A percentile compares a stretch with the other conserved stretches of the same genome.
phyloP scores from a whole-genome alignment of 2,888 invertebrate genomes.

The Ferrisia virgata region DNA sequence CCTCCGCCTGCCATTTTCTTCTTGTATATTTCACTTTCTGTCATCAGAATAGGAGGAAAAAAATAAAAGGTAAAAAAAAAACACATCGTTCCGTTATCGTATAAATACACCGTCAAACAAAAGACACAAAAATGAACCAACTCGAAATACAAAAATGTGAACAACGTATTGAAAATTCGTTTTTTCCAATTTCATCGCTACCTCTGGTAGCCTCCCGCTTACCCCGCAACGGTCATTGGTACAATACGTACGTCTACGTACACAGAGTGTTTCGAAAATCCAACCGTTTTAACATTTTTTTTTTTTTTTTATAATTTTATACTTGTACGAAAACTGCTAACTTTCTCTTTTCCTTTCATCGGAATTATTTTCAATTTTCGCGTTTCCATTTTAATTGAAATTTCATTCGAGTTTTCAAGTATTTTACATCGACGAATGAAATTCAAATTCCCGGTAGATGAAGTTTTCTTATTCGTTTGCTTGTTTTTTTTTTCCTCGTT shows the following conservation, averaged over 20 bases:
- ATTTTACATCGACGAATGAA: background rate
- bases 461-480: background rate
- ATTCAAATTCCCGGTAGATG: background rate
- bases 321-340: background rate
- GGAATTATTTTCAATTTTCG: slow-evolving; percentile 7
- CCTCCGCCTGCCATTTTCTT: background rate
- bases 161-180: slow-evolving; percentile 14
- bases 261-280: slow-evolving; percentile 5
- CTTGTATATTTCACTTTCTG: background rate
- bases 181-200: background rate
- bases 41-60: background rate
- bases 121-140: slow-evolving; percentile 17
- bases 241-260: background rate
- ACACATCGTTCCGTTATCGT: background rate
- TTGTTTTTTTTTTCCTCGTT: too few species aligned
- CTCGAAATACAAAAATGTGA: slow-evolving; percentile 5
- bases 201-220: background rate
- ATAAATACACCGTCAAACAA: slow-evolving; percentile 14
- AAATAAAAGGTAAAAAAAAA: background rate
- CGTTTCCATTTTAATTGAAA: background rate
- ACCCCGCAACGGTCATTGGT: background rate
- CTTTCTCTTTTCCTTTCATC: background rate
- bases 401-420: background rate
- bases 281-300: background rate
- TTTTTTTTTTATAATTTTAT: too few species aligned